Evolutionary conservation across 2,888 invertebrate species (phyloP).

Genomic region (Trilocha varians): DNA sequence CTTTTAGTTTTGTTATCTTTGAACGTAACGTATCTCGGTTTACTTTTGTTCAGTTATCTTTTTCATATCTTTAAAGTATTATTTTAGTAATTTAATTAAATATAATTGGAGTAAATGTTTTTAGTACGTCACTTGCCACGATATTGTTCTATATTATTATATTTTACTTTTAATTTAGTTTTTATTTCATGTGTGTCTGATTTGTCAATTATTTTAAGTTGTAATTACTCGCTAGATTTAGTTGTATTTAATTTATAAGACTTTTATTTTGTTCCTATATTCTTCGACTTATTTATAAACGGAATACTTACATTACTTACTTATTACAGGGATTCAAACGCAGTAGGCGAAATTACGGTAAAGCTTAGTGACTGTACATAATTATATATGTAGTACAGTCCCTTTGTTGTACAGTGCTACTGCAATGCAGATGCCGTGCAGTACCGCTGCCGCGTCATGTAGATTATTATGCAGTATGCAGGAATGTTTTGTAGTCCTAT

Average conservation of each 20-base stretch:
- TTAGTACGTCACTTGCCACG: background rate
- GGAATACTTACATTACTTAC: too few species aligned
- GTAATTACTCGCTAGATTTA: background rate
- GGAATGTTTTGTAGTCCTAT: too few species aligned
- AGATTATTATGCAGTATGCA: too few species aligned
- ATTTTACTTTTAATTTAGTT: background rate
- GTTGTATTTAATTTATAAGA: background rate
- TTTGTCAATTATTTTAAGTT: background rate
- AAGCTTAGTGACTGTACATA: too few species aligned
- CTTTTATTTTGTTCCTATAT: background rate
- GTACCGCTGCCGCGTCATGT: too few species aligned
- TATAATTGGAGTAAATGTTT: background rate
- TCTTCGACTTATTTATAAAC: background rate
- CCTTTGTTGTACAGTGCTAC: too few species aligned
- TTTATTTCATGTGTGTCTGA: background rate
- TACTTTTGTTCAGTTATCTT: slow-evolving; percentile 6
- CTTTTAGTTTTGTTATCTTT: background rate
- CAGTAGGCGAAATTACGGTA: too few species aligned
- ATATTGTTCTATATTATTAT: background rate
- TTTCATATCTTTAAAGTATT: slow-evolving; percentile 1
- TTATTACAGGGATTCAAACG: too few species aligned
- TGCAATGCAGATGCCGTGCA: too few species aligned
- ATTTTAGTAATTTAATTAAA: background rate
- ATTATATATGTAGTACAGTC: too few species aligned
- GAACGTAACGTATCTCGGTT: background rate